Conservation (phyloP, 1,140 invertebrate species). For the Cyclargus thomasi region DNA sequence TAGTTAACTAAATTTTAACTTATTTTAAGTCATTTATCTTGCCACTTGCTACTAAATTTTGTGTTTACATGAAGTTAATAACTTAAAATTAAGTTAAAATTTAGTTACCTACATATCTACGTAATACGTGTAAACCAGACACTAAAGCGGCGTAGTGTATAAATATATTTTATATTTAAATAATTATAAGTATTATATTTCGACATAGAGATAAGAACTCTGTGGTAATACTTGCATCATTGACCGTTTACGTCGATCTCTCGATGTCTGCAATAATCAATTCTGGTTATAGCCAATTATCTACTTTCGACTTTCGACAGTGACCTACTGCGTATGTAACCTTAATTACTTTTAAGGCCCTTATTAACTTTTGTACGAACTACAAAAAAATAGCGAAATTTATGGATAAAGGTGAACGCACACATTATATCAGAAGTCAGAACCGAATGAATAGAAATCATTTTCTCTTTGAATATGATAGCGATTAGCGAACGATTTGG, state of each 20-base stretch:
- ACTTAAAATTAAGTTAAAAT: too few relatives aligned
- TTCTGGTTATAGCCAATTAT: not conserved
- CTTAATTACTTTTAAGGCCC: not conserved
- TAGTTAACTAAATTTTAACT: too few relatives aligned
- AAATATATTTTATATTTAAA: not conserved
- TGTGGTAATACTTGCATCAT: not conserved
- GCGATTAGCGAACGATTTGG: too few relatives aligned
- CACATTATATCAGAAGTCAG: too few relatives aligned
- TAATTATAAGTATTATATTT: not conserved
- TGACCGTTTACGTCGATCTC: not conserved
- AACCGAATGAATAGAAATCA: too few relatives aligned
- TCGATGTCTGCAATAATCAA: not conserved
- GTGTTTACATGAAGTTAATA: too few relatives aligned
- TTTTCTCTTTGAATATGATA: too few relatives aligned
- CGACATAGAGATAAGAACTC: not conserved
- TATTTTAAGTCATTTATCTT: too few relatives aligned
- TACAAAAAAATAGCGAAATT: not conserved
- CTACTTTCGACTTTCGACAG: constrained; percentile 2
- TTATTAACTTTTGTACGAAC: not conserved
- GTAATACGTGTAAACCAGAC: too few relatives aligned
- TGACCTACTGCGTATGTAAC: not conserved
- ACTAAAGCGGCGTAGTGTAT: not conserved
- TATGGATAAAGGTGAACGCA: not conserved
- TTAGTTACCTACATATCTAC: too few relatives aligned
- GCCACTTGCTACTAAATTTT: too few relatives aligned